A percentile compares a stretch with the other conserved stretches of the same genome.
These are phyloP conservation scores for Podabrus alpinus DNA, from an alignment of 2,888 invertebrate genomes.

Conservation along the genomic window DNA sequence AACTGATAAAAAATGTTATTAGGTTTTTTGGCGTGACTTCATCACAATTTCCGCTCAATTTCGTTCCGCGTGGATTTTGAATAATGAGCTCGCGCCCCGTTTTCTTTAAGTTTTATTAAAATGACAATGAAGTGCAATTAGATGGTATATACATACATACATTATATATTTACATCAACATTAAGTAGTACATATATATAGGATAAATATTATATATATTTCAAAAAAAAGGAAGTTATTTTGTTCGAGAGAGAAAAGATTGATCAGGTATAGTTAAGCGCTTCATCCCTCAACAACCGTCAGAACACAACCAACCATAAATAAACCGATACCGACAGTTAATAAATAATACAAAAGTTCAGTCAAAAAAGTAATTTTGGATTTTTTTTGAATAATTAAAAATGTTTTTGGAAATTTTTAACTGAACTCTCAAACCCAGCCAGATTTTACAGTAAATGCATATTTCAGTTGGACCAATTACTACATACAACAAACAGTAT, in stretches of 20 bases:
- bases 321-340: conserved; percentile 66
- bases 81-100: conserved; percentile 25
- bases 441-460: conserved; percentile 53
- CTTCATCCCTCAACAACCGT: conserved; percentile 57
- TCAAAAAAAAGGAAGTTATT: conserved; percentile 61
- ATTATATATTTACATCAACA: conserved; percentile 61
- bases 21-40: conserved; percentile 26
- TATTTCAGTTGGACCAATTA: conserved; percentile 46
- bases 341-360: conserved; percentile 19
- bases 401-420: conserved; percentile 6
- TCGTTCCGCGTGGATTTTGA: conserved; percentile 14
- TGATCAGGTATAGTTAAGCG: conserved; percentile 60
- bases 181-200: conserved; percentile 56
- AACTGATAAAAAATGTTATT: conserved; percentile 46
- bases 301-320: conserved; percentile 58
- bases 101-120: conserved; percentile 54
- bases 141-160: conserved; percentile 61
- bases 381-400: background rate
- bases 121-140: conserved; percentile 67
- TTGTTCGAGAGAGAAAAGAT: conserved; percentile 71
- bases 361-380: background rate
- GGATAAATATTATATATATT: conserved; percentile 60
- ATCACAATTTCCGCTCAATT: conserved; percentile 20
- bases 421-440: conserved; percentile 49
- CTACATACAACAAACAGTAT: conserved; percentile 41